Evolutionary conservation across 1,140 invertebrate species (phyloP).

Genomic region (Palaemon carinicauda): DNA sequence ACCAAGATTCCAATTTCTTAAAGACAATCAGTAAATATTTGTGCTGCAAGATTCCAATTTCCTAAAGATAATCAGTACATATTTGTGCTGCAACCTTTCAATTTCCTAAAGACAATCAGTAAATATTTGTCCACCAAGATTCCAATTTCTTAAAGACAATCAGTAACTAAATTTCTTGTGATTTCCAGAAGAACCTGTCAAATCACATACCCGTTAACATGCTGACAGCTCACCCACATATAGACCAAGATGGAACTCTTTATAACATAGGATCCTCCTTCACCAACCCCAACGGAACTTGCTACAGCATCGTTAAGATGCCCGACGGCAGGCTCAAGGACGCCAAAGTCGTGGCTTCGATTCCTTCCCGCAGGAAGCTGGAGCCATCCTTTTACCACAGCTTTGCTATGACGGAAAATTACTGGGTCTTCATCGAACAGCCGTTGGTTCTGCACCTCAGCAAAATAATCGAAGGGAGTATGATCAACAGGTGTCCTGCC

Average conservation of each 20-base stretch:
- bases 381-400: slow-evolving; percentile 63
- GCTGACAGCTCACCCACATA: slow-evolving; percentile 63
- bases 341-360: slow-evolving; percentile 56
- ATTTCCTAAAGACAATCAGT: no score
- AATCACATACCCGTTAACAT: slow-evolving; percentile 60
- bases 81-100: no score
- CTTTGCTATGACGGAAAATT: slow-evolving; percentile 64
- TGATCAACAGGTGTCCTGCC: not conserved
- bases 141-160: no score
- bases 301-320: slow-evolving; percentile 30
- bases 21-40: no score
- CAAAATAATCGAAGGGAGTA: slow-evolving; percentile 29
- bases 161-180: not conserved
- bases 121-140: no score
- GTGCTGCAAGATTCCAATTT: no score
- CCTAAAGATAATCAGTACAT: no score
- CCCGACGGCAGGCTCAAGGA: slow-evolving; percentile 11
- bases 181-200: slow-evolving; percentile 21
- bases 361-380: slow-evolving; percentile 60
- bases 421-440: slow-evolving; percentile 63
- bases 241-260: slow-evolving; percentile 61
- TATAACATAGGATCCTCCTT: slow-evolving; percentile 59
- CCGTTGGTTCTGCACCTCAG: slow-evolving; percentile 59
- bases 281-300: not conserved
- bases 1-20: no score